phyloP scores from a whole-genome alignment of 30 jellyfish, hydroid and myxozoan genomes.

The Sanderia malayensis region DNA sequence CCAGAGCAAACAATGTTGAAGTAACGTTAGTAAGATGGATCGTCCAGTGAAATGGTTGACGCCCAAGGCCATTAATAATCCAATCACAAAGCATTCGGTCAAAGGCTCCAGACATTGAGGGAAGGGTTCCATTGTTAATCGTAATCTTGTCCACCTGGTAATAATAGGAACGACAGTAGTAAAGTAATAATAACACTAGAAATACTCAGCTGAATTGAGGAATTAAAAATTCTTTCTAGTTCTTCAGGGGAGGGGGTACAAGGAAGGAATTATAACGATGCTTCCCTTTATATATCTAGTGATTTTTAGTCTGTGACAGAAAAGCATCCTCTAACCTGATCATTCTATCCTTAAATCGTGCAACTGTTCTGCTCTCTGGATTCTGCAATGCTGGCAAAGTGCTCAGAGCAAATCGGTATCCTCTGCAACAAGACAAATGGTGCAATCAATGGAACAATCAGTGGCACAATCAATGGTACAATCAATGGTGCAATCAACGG shows the following conservation, averaged over 20 bases:
- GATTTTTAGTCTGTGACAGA: too few species aligned
- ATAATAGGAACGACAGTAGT: too few species aligned
- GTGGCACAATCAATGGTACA: too few species aligned
- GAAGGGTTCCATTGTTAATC: slow-evolving; percentile 81
- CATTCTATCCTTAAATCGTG: slow-evolving; percentile 72
- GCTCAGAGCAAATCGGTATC: slow-evolving; percentile 72
- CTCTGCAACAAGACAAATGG: too few species aligned
- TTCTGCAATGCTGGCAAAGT: slow-evolving; percentile 86
- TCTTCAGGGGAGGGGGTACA: too few species aligned
- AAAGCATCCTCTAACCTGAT: slow-evolving; percentile 71
- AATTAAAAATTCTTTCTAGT: too few species aligned
- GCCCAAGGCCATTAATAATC: slow-evolving; percentile 59
- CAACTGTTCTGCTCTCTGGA: slow-evolving; percentile 55
- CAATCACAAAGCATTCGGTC: slow-evolving; percentile 77
- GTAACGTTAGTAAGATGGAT: slow-evolving; percentile 29
- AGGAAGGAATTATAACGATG: too few species aligned
- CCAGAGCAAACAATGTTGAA: slow-evolving; percentile 67
- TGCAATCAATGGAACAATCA: too few species aligned
- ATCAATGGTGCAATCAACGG: too few species aligned
- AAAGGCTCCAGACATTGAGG: slow-evolving; percentile 83
- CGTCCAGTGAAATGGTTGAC: slow-evolving; percentile 47
- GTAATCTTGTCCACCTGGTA: slow-evolving; percentile 90
- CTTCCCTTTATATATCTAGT: too few species aligned
- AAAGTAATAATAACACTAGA: too few species aligned
- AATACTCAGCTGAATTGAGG: too few species aligned